Evolutionary conservation across 2,113 vertebrate genomes (phyloP), one percentile per base, ranked within the genome.

Genomic region (Etheostoma cragini): DNA sequence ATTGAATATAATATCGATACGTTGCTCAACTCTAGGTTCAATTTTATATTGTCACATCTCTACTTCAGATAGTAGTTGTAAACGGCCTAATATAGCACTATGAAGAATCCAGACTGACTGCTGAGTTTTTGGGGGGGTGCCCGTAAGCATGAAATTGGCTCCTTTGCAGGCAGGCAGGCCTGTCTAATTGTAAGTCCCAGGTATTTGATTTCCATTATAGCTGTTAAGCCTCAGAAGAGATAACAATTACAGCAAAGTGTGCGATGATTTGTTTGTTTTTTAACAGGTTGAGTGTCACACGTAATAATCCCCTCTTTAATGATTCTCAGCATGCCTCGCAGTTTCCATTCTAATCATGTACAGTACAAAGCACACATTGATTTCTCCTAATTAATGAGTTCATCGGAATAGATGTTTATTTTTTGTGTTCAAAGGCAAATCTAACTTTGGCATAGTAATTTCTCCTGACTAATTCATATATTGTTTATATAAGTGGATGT

Each of bases 151-250:
- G 49, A 78, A 78, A 87, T 78, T 72, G 69, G n/a, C 64, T 64
- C 49, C 1, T 1, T 24, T 42, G 16, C 52, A 42, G 38, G 16
- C 52, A 42, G 35, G 56, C 70, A n/a, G 45, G 61, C 74, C 42
- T 47, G 64, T 69, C 42, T 74, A 58, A 73, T 77, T 83, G 33
- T 58, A 38, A 76, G 64, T 81, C 57, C 80, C 56, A 65, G 54
- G 24, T 70, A 10, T 69, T 76, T 38, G n/a, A 75, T 63, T 81
- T 78, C 65, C 63, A 72, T 78, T 68, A 53, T 65, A 24, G 30
- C 72, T 3, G 10, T 67, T 57, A 81, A 66, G 33, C 21, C 58
- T 71, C 57, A 78, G 75, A 67, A 21, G 15, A 38, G 69, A 67
- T 67, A 56, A 70, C 33, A 73, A 22, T 61, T 42, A 53, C 61